Percentiles rank a stretch among this genome's conserved stretches.
These are phyloP conservation scores for Nesometra sesokonis DNA, from an alignment of 35 echinoderm and acorn worm genomes.

Conservation along the genomic window DNA sequence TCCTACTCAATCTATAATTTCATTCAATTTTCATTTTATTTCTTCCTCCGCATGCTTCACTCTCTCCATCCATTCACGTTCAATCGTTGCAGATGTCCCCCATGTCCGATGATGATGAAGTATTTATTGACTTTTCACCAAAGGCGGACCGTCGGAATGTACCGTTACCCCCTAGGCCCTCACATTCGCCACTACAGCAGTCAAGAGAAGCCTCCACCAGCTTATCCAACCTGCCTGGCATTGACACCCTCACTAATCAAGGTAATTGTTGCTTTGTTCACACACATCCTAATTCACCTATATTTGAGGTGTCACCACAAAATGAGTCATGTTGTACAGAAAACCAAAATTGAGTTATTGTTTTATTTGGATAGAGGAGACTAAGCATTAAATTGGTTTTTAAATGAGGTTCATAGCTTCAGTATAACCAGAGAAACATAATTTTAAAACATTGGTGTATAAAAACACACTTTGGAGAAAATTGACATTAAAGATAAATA, in stretches of 20 bases:
- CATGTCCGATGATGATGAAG: conserved; percentile 81
- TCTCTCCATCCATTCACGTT: conserved; percentile 3
- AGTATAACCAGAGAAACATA: too few relatives aligned
- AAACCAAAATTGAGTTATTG: too few relatives aligned
- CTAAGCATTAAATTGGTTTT: too few relatives aligned
- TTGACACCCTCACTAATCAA: background rate
- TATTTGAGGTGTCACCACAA: too few relatives aligned
- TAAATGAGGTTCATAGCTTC: too few relatives aligned
- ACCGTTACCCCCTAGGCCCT: background rate
- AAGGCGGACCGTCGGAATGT: conserved; percentile 48
- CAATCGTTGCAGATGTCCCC: conserved; percentile 5
- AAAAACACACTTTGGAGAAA: too few relatives aligned
- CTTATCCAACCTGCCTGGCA: background rate
- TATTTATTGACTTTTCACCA: conserved; percentile 97
- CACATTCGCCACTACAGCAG: conserved; percentile 18
- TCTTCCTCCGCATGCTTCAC: background rate
- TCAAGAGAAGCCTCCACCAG: background rate
- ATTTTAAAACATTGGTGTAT: too few relatives aligned
- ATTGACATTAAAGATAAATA: too few relatives aligned
- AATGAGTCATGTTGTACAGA: too few relatives aligned
- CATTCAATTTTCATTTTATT: background rate
- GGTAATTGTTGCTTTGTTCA: background rate
- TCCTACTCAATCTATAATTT: background rate
- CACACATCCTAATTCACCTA: too few relatives aligned
- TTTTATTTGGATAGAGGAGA: too few relatives aligned